phyloP scores from a whole-genome alignment of 2,888 invertebrate genomes.

The Biston stratarius region DNA sequence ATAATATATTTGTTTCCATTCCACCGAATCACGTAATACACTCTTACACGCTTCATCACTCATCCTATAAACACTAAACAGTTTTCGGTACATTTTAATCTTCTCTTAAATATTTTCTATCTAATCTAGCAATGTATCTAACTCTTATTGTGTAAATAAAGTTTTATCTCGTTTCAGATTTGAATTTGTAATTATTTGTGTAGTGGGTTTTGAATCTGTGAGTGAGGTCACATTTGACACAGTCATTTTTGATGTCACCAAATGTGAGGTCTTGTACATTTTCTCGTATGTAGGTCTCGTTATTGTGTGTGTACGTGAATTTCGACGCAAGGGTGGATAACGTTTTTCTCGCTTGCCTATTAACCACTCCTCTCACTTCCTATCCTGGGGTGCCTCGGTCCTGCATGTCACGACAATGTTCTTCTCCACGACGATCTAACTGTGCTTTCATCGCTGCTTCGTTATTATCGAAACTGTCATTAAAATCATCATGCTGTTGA shows the following conservation, averaged over 20 bases:
- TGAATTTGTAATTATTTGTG: slow-evolving; percentile 82
- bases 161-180: slow-evolving; percentile 83
- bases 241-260: slow-evolving; percentile 64
- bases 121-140: slow-evolving; percentile 82
- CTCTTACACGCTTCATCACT: slow-evolving; percentile 28
- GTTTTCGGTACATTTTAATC: slow-evolving; percentile 75
- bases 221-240: slow-evolving; percentile 69
- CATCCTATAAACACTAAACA: slow-evolving; percentile 53
- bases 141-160: slow-evolving; percentile 84
- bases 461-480: slow-evolving; percentile 17
- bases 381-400: slow-evolving; percentile 69
- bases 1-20: slow-evolving; percentile 10
- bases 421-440: slow-evolving; percentile 83
- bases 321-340: slow-evolving; percentile 82
- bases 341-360: slow-evolving; percentile 84
- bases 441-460: slow-evolving; percentile 71
- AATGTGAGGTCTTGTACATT: slow-evolving; percentile 72
- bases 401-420: slow-evolving; percentile 75
- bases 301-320: slow-evolving; percentile 84
- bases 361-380: slow-evolving; percentile 73
- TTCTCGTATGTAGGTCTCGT: slow-evolving; percentile 81
- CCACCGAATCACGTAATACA: slow-evolving; percentile 22
- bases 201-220: slow-evolving; percentile 79
- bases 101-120: slow-evolving; percentile 85
- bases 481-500: slow-evolving; percentile 47